Percentiles rank a stretch among this genome's conserved stretches.
These are phyloP conservation scores for Stigmatopora argus DNA, from an alignment of 2,113 vertebrate genomes.

Conservation along the genomic window DNA sequence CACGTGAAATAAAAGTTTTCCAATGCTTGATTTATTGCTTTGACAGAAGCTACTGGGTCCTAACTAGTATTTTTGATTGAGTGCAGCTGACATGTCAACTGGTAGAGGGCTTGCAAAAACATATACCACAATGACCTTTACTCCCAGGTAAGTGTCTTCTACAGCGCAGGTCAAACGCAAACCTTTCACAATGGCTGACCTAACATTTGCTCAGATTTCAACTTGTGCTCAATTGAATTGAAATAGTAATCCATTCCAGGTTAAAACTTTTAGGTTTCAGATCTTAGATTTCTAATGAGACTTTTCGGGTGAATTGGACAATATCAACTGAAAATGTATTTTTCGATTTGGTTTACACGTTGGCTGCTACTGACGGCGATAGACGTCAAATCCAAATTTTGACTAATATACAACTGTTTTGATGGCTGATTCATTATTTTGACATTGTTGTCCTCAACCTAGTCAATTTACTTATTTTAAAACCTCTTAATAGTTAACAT, in stretches of 20 bases:
- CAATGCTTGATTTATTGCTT: constrained; percentile 35
- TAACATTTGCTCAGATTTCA: not conserved
- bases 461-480: no score
- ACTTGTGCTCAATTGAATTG: not conserved
- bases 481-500: no score
- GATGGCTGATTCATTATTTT: no score
- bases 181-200: not conserved
- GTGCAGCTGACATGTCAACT: not conserved
- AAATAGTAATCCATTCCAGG: not conserved
- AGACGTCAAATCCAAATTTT: no score
- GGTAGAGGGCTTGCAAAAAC: not conserved
- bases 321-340: no score
- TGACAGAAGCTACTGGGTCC: constrained; percentile 22
- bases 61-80: not conserved
- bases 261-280: not conserved
- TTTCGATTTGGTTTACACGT: no score
- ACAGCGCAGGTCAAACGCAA: not conserved
- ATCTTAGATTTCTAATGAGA: no score
- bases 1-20: constrained; percentile 31
- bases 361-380: no score
- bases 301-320: not conserved
- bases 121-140: constrained; percentile 2
- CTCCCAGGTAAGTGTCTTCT: not conserved
- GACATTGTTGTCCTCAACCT: no score
- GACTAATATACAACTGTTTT: no score